phyloP scores from a whole-genome alignment of 2,113 vertebrate genomes.

The Meriones unguiculatus region DNA sequence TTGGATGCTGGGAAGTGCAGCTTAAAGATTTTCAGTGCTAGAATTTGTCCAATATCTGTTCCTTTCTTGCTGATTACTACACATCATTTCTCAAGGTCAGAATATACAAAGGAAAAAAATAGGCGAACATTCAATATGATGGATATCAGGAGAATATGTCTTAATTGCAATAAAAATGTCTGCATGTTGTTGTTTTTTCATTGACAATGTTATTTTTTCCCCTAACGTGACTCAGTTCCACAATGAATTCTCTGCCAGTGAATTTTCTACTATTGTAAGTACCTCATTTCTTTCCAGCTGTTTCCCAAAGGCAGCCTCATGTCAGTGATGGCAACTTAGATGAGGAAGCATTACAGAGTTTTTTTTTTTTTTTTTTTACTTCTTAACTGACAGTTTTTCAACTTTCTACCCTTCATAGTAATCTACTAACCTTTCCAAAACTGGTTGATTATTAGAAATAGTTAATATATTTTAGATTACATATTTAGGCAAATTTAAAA shows the following conservation, averaged over 20 bases:
- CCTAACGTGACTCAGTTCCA: not conserved
- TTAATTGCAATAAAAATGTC: not conserved
- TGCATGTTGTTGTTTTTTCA: not conserved
- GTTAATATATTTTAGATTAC: not conserved
- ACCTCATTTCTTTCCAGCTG: not conserved
- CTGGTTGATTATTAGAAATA: not conserved
- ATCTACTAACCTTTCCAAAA: not conserved
- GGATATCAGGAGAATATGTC: fast-evolving
- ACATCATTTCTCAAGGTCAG: not conserved
- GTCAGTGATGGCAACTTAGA: not conserved
- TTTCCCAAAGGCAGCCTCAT: not conserved
- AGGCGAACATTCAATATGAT: not conserved
- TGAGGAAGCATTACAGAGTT: too few species aligned
- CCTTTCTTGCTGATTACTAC: not conserved
- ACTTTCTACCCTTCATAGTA: not conserved
- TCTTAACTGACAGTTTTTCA: not conserved
- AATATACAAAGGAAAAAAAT: not conserved
- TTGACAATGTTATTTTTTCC: not conserved
- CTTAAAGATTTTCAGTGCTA: not conserved
- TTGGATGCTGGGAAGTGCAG: not conserved
- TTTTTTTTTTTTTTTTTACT: not conserved
- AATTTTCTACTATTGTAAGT: not conserved
- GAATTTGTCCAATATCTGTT: not conserved
- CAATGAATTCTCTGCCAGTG: not conserved
- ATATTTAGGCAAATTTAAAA: not conserved